phyloP scores from a whole-genome alignment of 2,113 vertebrate genomes.

The Cavia porcellus region DNA sequence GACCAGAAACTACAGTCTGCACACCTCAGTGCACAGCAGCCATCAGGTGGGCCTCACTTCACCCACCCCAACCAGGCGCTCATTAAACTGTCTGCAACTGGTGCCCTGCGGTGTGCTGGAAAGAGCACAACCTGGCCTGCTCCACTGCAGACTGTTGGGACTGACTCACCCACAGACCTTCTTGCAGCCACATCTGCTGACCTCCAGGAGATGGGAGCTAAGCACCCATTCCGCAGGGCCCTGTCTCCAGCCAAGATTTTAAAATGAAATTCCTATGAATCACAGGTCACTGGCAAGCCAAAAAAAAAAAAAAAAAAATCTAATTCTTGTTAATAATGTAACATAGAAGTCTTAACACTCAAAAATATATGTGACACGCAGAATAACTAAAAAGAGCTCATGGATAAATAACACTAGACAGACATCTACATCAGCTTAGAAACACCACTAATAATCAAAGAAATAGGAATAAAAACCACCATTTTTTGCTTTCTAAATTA shows the following conservation, averaged over 20 bases:
- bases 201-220: not conserved
- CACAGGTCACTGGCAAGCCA: not conserved
- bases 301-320: not conserved
- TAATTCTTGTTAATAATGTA: constrained; percentile 19
- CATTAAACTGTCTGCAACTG: not conserved
- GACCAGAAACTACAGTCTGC: not conserved
- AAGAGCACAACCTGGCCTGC: not conserved
- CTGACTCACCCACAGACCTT: not conserved
- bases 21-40: not conserved
- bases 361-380: not conserved
- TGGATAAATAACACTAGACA: constrained; percentile 15
- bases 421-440: not conserved
- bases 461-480: constrained; percentile 46
- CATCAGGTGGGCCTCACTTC: not conserved
- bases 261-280: constrained; percentile 34
- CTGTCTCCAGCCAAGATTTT: not conserved
- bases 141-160: not conserved
- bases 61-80: not conserved
- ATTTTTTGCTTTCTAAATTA: constrained; percentile 57
- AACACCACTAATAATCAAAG: constrained; percentile 55
- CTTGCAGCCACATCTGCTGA: not conserved
- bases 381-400: constrained; percentile 44
- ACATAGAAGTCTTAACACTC: constrained; percentile 37
- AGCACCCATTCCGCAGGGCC: not conserved
- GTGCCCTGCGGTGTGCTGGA: not conserved